These are phyloP conservation scores for Dryobates pubescens DNA, from an alignment of 2,797 vertebrate species.

Conservation along the genomic window DNA sequence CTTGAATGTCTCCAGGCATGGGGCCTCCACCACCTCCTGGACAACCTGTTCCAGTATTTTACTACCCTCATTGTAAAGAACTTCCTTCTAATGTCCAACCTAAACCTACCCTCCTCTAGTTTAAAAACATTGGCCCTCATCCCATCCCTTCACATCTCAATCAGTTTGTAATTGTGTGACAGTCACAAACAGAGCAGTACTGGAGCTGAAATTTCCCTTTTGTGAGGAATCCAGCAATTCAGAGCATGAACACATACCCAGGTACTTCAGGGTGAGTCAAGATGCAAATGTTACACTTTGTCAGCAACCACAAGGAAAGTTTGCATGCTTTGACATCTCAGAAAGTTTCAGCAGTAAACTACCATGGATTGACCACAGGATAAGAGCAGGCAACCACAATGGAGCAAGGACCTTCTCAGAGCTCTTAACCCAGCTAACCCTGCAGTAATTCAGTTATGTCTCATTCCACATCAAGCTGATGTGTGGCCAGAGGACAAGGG, in stretches of 20 bases:
- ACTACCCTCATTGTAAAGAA: no score
- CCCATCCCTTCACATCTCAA: background rate
- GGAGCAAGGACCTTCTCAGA: background rate
- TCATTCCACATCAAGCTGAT: background rate
- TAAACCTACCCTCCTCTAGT: no score
- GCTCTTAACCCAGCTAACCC: slow-evolving; percentile 15
- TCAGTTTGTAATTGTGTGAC: background rate
- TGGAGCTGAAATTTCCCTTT: background rate
- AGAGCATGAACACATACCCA: background rate
- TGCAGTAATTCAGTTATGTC: background rate
- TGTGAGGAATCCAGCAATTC: background rate
- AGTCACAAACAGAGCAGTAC: background rate
- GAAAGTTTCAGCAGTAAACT: slow-evolving; percentile 17
- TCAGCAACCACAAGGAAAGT: background rate
- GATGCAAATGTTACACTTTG: background rate
- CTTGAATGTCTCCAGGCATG: no score
- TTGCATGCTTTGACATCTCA: background rate
- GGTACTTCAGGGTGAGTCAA: background rate
- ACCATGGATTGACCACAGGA: background rate
- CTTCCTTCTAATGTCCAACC: no score
- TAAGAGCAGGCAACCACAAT: slow-evolving; percentile 2
- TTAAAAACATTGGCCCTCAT: no score
- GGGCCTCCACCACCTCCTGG: no score
- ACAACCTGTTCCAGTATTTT: no score
- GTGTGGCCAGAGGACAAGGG: background rate